phyloP scores from a whole-genome alignment of 2,113 vertebrate genomes.

The Megalops atlanticus region DNA sequence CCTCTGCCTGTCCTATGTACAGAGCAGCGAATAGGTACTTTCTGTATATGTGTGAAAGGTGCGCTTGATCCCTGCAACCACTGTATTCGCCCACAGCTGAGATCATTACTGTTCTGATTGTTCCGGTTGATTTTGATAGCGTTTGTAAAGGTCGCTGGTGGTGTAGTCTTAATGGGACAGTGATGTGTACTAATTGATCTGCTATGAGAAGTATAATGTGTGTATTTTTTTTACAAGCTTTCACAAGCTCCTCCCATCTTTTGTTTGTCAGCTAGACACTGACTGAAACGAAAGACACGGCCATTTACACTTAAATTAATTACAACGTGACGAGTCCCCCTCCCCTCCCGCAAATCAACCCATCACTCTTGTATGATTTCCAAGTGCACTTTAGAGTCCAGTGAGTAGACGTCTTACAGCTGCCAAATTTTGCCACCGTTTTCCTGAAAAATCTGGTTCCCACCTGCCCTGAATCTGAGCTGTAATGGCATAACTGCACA shows the following conservation, averaged over 20 bases:
- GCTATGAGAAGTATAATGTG: conserved; percentile 21
- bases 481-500: neutral
- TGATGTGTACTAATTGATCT: conserved; percentile 20
- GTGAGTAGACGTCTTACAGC: neutral
- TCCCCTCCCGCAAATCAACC: too few relatives aligned
- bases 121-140: neutral
- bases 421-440: neutral
- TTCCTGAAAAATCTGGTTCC: neutral
- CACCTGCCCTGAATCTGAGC: neutral
- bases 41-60: neutral
- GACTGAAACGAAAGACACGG: neutral
- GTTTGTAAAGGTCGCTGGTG: conserved; percentile 28
- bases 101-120: neutral
- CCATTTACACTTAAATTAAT: too few relatives aligned
- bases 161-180: conserved; percentile 26
- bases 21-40: neutral
- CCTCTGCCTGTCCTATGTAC: neutral
- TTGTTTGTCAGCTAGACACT: neutral
- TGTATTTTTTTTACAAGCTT: neutral
- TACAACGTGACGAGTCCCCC: neutral
- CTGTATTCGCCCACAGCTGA: neutral
- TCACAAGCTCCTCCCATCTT: neutral
- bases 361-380: neutral
- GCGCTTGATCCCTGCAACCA: neutral
- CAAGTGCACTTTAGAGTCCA: neutral